These are phyloP conservation scores for Ceraclea dissimilis DNA, from an alignment of 2,888 invertebrate genomes.

Conservation along the genomic window DNA sequence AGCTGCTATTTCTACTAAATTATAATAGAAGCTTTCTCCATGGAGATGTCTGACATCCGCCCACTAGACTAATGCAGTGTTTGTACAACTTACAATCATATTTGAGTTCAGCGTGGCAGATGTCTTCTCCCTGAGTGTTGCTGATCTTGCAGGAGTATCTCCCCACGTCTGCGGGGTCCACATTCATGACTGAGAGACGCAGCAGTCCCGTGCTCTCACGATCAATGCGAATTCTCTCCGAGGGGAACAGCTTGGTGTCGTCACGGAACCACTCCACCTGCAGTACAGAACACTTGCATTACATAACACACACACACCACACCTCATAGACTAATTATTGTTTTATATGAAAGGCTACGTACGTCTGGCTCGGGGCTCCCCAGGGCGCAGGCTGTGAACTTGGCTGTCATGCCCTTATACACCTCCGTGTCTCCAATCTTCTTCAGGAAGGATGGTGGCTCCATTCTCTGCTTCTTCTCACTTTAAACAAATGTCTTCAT, in stretches of 20 bases:
- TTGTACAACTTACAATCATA: constrained; percentile 67
- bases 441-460: constrained; percentile 83
- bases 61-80: background rate
- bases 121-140: constrained; percentile 79
- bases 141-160: constrained; percentile 75
- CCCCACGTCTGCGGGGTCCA: constrained; percentile 75
- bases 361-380: constrained; percentile 81
- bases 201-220: constrained; percentile 76
- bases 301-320: no score
- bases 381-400: constrained; percentile 87
- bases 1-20: no score
- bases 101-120: constrained; percentile 69
- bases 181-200: constrained; percentile 70
- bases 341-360: no score
- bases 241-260: constrained; percentile 70
- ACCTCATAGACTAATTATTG: no score
- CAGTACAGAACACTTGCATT: no score
- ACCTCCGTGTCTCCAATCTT: constrained; percentile 83
- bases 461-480: constrained; percentile 64
- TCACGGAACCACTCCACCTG: constrained; percentile 61
- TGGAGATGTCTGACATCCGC: no score
- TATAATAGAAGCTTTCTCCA: no score
- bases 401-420: constrained; percentile 80
- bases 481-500: constrained; percentile 37
- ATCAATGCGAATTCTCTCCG: constrained; percentile 76